These are phyloP conservation scores for Ceratoteleas bidentatus DNA, from an alignment of 1,140 invertebrate genomes.

Conservation along the genomic window DNA sequence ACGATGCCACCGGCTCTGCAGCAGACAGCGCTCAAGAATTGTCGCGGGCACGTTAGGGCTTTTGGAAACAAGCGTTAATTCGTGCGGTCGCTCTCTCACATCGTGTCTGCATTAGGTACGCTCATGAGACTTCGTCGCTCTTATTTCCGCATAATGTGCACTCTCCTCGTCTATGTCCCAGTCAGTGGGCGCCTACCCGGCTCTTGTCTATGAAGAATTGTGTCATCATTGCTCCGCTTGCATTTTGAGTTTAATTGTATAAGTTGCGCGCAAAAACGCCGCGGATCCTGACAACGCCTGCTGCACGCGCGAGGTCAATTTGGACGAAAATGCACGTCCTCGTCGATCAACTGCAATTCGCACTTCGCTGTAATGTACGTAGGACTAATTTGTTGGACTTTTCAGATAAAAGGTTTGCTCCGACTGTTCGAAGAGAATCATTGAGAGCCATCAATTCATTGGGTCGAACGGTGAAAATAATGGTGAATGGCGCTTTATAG, in stretches of 20 bases:
- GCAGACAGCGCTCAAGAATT: conserved; percentile 82
- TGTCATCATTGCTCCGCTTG: conserved; percentile 37
- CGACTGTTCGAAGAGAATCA: too few species aligned
- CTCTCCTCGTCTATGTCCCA: conserved; percentile 54
- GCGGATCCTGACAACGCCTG: conserved; percentile 11
- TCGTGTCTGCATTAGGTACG: conserved; percentile 67
- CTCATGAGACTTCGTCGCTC: conserved; percentile 67
- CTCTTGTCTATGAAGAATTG: conserved; percentile 49
- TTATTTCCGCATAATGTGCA: conserved; percentile 62
- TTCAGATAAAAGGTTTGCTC: too few species aligned
- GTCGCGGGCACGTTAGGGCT: conserved; percentile 80
- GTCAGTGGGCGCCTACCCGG: conserved; percentile 30
- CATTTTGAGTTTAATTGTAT: conserved; percentile 48
- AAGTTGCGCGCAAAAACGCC: conserved; percentile 23
- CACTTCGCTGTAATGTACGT: too few species aligned
- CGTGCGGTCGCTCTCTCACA: conserved; percentile 76
- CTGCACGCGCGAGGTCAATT: not conserved
- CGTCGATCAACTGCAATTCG: too few species aligned
- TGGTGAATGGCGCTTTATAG: too few species aligned
- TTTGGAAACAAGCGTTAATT: conserved; percentile 81
- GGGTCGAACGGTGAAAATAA: too few species aligned
- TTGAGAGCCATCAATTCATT: too few species aligned
- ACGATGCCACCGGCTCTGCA: conserved; percentile 72
- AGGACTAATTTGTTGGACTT: too few species aligned
- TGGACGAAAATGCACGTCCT: too few species aligned